Base-by-base conservation (phyloP, 2,888 invertebrate genomes). In the Aleiodes alternator region DNA sequence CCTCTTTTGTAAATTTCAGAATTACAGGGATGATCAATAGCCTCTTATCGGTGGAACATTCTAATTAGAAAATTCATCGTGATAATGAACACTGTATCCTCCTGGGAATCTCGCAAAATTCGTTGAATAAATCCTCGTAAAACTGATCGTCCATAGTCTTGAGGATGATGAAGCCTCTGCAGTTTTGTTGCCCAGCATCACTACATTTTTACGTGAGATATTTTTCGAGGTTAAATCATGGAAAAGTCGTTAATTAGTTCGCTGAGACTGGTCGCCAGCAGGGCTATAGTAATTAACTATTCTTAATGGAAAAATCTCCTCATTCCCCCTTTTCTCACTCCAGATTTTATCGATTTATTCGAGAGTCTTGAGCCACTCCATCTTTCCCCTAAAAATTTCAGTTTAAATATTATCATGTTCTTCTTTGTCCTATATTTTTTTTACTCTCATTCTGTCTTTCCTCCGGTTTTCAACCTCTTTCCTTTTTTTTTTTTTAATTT, bases 211-310 rank as follows among this genome's bases (percentile, higher is more conserved):
- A 53, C 53, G 53, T 55, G 55, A 53, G 31, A 69, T 51, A 69
- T 69, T 51, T 48, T 48, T 2, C 50, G 6, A 48, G 6, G 31
- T 34, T 43, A 71, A 70, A 71, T 71, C 71, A 71, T 50, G 59
- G 43, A 43, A 48, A 71, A 57, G 48, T 71, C 56, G 71, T 56
- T 56, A 59, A 71, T 71, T 71, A 71, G 57, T 71, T 71, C 23
- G 14, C 34, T 4, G 23, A 57, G 56, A 70, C 14, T 31, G 34
- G 16, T 34, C 31, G 48, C 57, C 43, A 23, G 57, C 23, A 43
- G 48, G 48, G 48, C 48, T 50, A 59, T 48, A 59, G 59, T 71
- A 59, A 71, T 71, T 71, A 71, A 71, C 71, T 43, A 71, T 71
- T 59, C 48, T 29, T 71, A 57, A 71, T 71, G 71, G 57, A 71